phyloP scores from a whole-genome alignment of 2,113 vertebrate genomes.

The Hippocampus guttulatus region DNA sequence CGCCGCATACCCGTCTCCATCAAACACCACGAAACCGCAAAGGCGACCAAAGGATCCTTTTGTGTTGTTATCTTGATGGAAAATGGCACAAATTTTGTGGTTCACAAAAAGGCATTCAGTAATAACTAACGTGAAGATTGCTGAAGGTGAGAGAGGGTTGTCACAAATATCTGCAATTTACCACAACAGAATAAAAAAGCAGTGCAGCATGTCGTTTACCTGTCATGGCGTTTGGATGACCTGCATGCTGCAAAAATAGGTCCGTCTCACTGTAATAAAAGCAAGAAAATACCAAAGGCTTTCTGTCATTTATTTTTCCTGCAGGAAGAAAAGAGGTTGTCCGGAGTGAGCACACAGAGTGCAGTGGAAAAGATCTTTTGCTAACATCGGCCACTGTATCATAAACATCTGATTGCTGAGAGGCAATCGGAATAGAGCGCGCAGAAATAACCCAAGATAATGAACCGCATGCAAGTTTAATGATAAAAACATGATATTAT shows the following conservation, averaged over 20 bases:
- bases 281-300: not conserved
- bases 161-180: constrained; percentile 11
- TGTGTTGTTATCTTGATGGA: constrained; percentile 53
- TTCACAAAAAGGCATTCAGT: constrained; percentile 12
- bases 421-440: not conserved
- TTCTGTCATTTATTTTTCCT: not conserved
- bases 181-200: constrained; percentile 19
- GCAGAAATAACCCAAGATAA: not conserved
- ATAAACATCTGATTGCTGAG: not conserved
- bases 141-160: constrained; percentile 40
- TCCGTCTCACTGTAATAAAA: not conserved
- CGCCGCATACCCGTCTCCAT: constrained; percentile 42
- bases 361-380: not conserved
- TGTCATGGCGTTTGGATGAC: constrained; percentile 31
- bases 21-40: constrained; percentile 53
- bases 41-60: constrained; percentile 37
- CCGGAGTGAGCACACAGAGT: no score
- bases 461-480: no score
- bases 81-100: constrained; percentile 29
- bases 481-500: no score
- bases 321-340: not conserved
- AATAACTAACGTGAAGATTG: constrained; percentile 20
- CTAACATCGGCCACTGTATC: not conserved
- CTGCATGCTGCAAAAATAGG: not conserved
- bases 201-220: constrained; percentile 8